Base-by-base conservation (phyloP, 1,140 invertebrate species). In the Triops cancriformis region DNA sequence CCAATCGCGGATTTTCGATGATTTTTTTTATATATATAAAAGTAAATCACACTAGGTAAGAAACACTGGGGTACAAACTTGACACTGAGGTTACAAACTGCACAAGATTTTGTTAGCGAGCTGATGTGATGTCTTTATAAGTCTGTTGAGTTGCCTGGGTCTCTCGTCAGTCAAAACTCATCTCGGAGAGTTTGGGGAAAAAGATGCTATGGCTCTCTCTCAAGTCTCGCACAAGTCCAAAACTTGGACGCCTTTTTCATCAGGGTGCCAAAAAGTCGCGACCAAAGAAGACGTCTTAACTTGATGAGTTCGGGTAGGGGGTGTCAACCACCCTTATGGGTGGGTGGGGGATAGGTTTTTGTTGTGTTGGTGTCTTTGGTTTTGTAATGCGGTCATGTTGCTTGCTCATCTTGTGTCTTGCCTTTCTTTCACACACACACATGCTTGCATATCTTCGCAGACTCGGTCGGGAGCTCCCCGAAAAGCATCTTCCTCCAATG, bases 221-320 rank as follows among this genome's bases (percentile, higher is more conserved):
- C 43, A 45, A n/a, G n/a, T n/a, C n/a, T n/a, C n/a, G n/a, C 4
- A 45, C 43, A 64, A 64, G 51, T 64, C 51, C 51, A 64, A 64
- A 37, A 37, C 18, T 64, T 64, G 51, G 51, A 64, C 51, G 51
- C 51, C 51, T 64, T 64, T 64, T 64, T 64, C 51, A 64, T 64
- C 51, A 64, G 51, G 51, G 51, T 64, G 51, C 51, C 51, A 64
- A 64, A 64, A 64, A 64, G 51, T 64, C 51, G 51, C 51, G 51
- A 64, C 51, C 51, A 23, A 64, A 64, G 10, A 64, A 18, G 51
- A n/a, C 51, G 31, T 37, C 31, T 37, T 64, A 6, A 64, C 51
- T 64, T 64, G 51, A 64, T 64, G 51, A 64, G 51, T 64, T 64
- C 18, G 51, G 51, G 51, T 45, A 18, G 51, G 14, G 9, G 51